Conservation (phyloP, 1,140 invertebrate species). For the Theocolax elegans region DNA sequence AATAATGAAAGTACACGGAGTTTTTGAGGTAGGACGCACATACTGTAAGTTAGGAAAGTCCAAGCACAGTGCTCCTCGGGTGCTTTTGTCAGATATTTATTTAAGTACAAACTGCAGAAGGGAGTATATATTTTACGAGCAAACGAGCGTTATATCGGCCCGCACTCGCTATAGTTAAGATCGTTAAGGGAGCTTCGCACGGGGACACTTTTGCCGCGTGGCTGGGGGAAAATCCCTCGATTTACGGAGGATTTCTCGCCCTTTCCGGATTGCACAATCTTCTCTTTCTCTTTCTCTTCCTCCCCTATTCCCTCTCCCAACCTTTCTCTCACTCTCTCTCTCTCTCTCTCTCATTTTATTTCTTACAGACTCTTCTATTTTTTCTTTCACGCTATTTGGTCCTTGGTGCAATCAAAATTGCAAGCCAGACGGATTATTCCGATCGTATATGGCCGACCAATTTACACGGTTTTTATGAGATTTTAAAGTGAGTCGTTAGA, state of each 20-base stretch:
- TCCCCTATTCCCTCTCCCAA: no score
- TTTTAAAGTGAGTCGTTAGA: slow-evolving; percentile 4
- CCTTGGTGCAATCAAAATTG: slow-evolving; percentile 23
- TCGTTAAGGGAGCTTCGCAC: slow-evolving; percentile 10
- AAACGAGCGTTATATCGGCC: slow-evolving; percentile 44
- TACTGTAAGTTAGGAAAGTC: no score
- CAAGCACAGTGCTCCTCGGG: no score
- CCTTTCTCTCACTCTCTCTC: background rate
- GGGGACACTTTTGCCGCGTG: slow-evolving; percentile 7
- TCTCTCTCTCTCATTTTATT: slow-evolving; percentile 3
- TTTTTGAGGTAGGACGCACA: no score
- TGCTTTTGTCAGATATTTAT: slow-evolving; percentile 50
- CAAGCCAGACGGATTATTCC: slow-evolving; percentile 11
- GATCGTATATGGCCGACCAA: slow-evolving; percentile 12
- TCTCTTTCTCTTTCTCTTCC: background rate
- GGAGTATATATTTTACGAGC: slow-evolving; percentile 47
- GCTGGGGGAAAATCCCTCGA: slow-evolving; percentile 23
- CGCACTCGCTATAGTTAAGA: slow-evolving; percentile 30
- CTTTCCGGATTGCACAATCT: background rate
- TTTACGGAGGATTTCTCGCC: slow-evolving; percentile 29
- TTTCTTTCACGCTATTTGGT: background rate
- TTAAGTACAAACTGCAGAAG: slow-evolving; percentile 42
- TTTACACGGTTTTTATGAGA: slow-evolving; percentile 17
- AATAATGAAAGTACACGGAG: no score
- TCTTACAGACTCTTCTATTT: background rate